A percentile compares a stretch with the other conserved stretches of the same genome.
phyloP scores from a whole-genome alignment of 2,797 vertebrate species.

The Pseudopleuronectes americanus region DNA sequence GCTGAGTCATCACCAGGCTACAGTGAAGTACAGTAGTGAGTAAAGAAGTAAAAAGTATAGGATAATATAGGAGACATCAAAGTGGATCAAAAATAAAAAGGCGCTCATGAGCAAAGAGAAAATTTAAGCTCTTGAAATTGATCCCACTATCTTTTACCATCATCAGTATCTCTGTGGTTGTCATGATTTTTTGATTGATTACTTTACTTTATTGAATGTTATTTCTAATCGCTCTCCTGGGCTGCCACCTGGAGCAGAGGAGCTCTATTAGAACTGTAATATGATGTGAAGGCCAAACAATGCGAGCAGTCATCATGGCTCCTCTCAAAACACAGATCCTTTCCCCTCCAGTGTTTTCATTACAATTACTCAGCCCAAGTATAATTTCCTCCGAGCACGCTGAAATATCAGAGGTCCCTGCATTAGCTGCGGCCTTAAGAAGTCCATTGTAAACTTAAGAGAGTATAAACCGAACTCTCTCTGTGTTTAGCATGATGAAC shows the following conservation, averaged over 20 bases:
- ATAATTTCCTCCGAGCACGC: conserved; percentile 72
- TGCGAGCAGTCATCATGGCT: conserved; percentile 57
- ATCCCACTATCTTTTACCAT: not conserved
- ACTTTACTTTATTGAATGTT: conserved; percentile 23
- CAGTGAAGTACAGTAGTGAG: not conserved
- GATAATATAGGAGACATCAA: no score
- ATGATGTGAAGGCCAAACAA: conserved; percentile 65
- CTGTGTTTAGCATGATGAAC: conserved; percentile 31
- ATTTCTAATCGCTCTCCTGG: conserved; percentile 30
- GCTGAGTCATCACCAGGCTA: not conserved
- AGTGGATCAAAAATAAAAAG: no score
- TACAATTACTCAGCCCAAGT: conserved; percentile 65
- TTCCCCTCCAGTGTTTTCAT: conserved; percentile 72
- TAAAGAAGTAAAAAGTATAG: no score
- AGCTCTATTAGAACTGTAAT: conserved; percentile 63
- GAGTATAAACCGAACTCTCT: conserved; percentile 44
- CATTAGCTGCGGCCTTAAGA: conserved; percentile 47
- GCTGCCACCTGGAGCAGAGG: conserved; percentile 43
- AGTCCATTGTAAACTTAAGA: conserved; percentile 56
- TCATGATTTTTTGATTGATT: conserved; percentile 37
- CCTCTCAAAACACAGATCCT: conserved; percentile 59
- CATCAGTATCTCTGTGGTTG: conserved; percentile 6
- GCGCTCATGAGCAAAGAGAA: not conserved
- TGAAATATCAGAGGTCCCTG: conserved; percentile 46
- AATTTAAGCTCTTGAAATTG: not conserved